phyloP scores from a whole-genome alignment of 2,113 vertebrate species.

The Rhadina sibilatrix region DNA sequence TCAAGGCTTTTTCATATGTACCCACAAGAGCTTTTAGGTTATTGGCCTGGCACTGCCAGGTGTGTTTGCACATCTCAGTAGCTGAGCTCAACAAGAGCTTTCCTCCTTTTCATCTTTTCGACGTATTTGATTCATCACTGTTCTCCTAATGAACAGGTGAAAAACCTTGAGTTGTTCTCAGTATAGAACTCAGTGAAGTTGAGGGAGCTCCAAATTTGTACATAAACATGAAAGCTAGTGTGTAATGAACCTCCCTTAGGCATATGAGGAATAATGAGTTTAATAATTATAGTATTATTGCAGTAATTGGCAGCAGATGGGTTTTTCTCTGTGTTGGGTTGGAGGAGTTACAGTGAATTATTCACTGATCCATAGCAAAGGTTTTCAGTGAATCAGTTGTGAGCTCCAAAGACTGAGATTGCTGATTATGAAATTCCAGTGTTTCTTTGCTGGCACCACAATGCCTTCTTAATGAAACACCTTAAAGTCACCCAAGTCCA shows the following conservation, averaged over 20 bases:
- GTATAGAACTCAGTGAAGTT: neutral
- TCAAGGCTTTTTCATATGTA: neutral
- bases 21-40: neutral
- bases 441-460: neutral
- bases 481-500: neutral
- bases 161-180: neutral
- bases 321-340: slow-evolving; percentile 14
- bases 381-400: neutral
- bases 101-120: neutral
- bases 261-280: slow-evolving; percentile 31
- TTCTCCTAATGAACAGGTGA: slow-evolving; percentile 40
- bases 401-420: neutral
- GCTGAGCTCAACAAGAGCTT: neutral
- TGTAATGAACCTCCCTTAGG: slow-evolving; percentile 3
- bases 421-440: neutral
- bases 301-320: slow-evolving; percentile 53
- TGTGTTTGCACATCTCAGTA: neutral
- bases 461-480: slow-evolving; percentile 3
- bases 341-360: slow-evolving; percentile 33
- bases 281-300: slow-evolving; percentile 35
- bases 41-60: neutral
- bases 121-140: neutral
- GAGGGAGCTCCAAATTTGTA: neutral
- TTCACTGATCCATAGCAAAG: slow-evolving; percentile 40
- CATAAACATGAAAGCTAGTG: slow-evolving; percentile 30